These are phyloP conservation scores for Arctopsyche grandis DNA, from an alignment of 1,140 invertebrate genomes.

Conservation along the genomic window DNA sequence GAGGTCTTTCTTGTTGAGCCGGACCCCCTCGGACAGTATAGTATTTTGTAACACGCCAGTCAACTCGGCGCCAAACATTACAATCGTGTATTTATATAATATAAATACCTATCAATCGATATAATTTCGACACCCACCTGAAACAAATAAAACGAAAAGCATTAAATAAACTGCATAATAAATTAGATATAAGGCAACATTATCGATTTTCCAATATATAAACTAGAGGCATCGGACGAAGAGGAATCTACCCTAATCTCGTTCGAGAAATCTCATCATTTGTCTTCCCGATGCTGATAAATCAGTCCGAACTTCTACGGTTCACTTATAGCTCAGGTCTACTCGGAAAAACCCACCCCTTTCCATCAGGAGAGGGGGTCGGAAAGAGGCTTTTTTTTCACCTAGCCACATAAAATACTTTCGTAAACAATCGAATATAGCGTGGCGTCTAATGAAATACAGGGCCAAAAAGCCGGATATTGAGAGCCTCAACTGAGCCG, in stretches of 20 bases:
- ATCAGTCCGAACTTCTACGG: background rate
- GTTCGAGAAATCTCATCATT: slow-evolving; percentile 19
- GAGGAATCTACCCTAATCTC: slow-evolving; percentile 5
- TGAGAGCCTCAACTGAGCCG: background rate
- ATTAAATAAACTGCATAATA: too few relatives aligned
- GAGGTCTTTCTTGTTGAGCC: too few relatives aligned
- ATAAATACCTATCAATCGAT: too few relatives aligned
- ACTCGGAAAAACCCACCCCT: too few relatives aligned
- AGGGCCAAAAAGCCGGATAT: slow-evolving; percentile 4
- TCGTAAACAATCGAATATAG: background rate
- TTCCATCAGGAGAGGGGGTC: background rate
- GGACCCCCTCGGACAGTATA: too few relatives aligned
- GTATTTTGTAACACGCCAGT: too few relatives aligned
- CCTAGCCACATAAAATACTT: slow-evolving; percentile 3
- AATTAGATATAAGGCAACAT: background rate
- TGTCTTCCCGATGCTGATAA: slow-evolving; percentile 19
- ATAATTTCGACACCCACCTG: background rate
- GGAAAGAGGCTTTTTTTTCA: background rate
- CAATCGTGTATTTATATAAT: too few relatives aligned
- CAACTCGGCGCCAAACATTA: too few relatives aligned
- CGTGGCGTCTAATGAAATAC: background rate
- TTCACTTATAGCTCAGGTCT: background rate
- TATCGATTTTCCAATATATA: background rate
- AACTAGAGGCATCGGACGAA: slow-evolving; percentile 1
- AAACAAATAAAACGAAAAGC: background rate